Conservation (phyloP, 2,888 invertebrate genomes). For the Cryptocephalus moraei region DNA sequence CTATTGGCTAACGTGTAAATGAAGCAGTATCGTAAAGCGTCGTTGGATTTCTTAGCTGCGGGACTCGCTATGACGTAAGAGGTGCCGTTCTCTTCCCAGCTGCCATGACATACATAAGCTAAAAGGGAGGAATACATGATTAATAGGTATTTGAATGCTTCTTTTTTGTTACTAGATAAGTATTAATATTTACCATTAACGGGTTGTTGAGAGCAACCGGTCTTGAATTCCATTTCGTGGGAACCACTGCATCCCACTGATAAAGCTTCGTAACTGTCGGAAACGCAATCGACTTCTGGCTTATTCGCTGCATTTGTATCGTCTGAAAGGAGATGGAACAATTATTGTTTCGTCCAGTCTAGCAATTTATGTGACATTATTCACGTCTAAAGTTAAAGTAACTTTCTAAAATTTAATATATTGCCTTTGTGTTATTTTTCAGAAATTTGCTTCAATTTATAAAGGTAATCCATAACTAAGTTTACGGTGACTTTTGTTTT, state of each 20-base stretch:
- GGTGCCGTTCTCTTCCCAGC: constrained; percentile 55
- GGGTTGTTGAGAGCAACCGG: constrained; percentile 41
- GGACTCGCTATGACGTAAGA: constrained; percentile 62
- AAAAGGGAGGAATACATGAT: constrained; percentile 14
- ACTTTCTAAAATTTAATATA: too few relatives aligned
- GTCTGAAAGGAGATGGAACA: too few relatives aligned
- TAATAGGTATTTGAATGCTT: background rate
- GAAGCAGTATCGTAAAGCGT: constrained; percentile 51
- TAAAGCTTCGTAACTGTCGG: constrained; percentile 45
- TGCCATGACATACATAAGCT: constrained; percentile 66
- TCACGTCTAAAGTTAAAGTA: too few relatives aligned
- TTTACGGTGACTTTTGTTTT: too few relatives aligned
- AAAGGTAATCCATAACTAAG: too few relatives aligned
- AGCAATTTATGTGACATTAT: too few relatives aligned
- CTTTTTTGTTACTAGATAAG: background rate
- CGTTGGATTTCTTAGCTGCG: constrained; percentile 39
- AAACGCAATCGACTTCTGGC: constrained; percentile 38
- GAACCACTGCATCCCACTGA: constrained; percentile 51
- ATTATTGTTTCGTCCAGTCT: too few relatives aligned
- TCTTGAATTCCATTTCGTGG: constrained; percentile 51
- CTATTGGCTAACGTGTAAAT: constrained; percentile 42
- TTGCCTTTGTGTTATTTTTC: too few relatives aligned
- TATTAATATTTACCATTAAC: constrained; percentile 38
- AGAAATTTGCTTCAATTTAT: too few relatives aligned
- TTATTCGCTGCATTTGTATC: constrained; percentile 14